Conservation (phyloP, 2,113 vertebrate genomes). For the Vanacampus margaritifer region DNA sequence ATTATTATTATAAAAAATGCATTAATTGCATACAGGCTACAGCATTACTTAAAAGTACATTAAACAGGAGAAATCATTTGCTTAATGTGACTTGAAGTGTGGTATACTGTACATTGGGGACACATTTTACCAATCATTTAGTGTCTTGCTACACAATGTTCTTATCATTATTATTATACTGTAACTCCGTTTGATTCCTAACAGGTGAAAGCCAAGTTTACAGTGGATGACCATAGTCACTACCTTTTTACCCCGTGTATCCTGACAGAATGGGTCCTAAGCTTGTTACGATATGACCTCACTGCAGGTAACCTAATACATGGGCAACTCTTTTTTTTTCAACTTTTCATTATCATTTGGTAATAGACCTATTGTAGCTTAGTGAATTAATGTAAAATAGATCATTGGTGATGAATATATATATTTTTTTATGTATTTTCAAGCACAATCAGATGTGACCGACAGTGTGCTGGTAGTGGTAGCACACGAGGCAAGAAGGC, state of each 20-base stretch:
- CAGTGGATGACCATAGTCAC: conserved; percentile 91
- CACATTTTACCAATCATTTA: background rate
- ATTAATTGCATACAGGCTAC: too few relatives aligned
- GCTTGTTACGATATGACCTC: conserved; percentile 91
- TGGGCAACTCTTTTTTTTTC: too few relatives aligned
- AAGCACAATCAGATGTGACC: conserved; percentile 77
- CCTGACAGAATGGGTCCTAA: conserved; percentile 95
- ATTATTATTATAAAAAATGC: too few relatives aligned
- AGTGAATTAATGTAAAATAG: background rate
- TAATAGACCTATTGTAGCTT: conserved; percentile 45
- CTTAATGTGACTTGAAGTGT: background rate
- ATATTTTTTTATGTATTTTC: conserved; percentile 13
- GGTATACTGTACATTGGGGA: too few relatives aligned
- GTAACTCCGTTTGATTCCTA: conserved; percentile 21
- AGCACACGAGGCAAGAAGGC: conserved; percentile 83
- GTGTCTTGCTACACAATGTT: background rate
- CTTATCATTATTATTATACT: background rate
- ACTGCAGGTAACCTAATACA: conserved; percentile 78
- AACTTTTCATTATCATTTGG: conserved; percentile 31
- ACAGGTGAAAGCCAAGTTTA: conserved; percentile 88
- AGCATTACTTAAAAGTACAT: too few relatives aligned
- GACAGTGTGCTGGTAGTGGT: conserved; percentile 88
- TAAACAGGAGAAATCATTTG: too few relatives aligned
- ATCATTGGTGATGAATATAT: background rate
- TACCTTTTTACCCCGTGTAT: conserved; percentile 94